Conservation (phyloP, 2,113 vertebrate species). For the Ctenodactylus gundi region DNA sequence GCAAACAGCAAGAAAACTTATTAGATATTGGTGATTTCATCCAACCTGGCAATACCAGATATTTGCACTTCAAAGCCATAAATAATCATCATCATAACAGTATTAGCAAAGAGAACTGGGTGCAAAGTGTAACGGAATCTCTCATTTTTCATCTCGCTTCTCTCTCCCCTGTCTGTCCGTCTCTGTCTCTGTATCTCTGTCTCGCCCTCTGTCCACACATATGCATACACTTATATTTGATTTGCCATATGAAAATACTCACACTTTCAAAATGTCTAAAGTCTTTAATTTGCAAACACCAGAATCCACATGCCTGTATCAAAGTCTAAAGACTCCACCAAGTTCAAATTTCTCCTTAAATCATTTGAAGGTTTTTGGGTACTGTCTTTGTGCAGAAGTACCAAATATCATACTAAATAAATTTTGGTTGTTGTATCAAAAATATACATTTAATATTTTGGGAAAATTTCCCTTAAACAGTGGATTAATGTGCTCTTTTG, state of each 20-base stretch:
- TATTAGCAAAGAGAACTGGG: background rate
- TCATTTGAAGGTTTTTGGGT: background rate
- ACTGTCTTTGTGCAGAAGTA: constrained; percentile 11
- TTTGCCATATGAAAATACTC: background rate
- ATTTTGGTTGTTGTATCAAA: background rate
- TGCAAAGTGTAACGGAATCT: background rate
- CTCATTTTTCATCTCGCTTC: background rate
- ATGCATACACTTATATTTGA: background rate
- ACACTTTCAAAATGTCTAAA: background rate
- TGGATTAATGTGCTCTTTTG: background rate
- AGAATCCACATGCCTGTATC: background rate
- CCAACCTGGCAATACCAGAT: constrained; percentile 56
- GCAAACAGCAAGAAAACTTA: constrained; percentile 60
- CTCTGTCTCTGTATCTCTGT: background rate
- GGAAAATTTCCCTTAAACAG: background rate
- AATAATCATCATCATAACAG: too few relatives aligned
- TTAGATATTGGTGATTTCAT: constrained; percentile 57
- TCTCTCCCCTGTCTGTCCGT: background rate
- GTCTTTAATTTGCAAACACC: background rate
- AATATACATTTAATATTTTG: background rate
- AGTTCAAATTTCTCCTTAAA: background rate
- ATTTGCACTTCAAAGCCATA: constrained; percentile 61
- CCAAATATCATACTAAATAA: background rate
- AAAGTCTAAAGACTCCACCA: background rate
- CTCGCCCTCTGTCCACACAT: background rate